Evolutionary conservation across 2,113 vertebrate species (phyloP), one percentile per base, ranked within the genome.

Genomic region (Myrmophylax atrothorax): DNA sequence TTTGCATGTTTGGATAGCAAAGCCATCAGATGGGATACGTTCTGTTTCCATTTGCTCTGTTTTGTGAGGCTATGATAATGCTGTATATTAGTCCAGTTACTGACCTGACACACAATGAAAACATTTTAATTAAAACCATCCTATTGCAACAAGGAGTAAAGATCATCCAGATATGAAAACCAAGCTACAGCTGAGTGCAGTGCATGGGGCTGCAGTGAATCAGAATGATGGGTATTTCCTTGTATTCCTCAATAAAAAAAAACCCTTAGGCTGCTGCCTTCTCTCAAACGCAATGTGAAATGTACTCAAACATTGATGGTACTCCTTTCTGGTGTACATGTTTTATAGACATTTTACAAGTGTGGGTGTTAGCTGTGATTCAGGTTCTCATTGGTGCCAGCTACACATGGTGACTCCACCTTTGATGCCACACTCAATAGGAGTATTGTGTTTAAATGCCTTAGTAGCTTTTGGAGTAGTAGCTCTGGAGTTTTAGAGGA

Each of bases 311-410:
- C 14, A 8, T 6, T 47, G 56, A 22, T 20, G 29, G 1, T 14
- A 7, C 7, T 85, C 6, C 35, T 8, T 52, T 68, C 20, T 47
- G 9, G 16, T 47, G 18, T 35, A 10, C 1, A 0, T 0, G 0
- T n/a, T 56, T 2, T 19, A 20, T 15, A 5, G 31, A 13, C 2
- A 5, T 67, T 47, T 75, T 31, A 35, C 4, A 56, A 24, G 10
- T 14, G 29, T 69, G 55, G 5, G 1, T 47, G 14, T 38, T 56
- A 69, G 42, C 37, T 60, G 40, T 25, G 38, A 23, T 53, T 72
- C 29, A 56, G 14, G 19, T 63, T 74, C 37, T 42, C 53, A 22
- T 20, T 42, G 58, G 29, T 56, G 42, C 29, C 35, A 37, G 14
- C 16, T 55, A 37, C 9, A 8, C 6, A 3, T 25, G n/a, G 29